Base-by-base conservation (phyloP, 1,140 invertebrate genomes). In the Scylla paramamosain region DNA sequence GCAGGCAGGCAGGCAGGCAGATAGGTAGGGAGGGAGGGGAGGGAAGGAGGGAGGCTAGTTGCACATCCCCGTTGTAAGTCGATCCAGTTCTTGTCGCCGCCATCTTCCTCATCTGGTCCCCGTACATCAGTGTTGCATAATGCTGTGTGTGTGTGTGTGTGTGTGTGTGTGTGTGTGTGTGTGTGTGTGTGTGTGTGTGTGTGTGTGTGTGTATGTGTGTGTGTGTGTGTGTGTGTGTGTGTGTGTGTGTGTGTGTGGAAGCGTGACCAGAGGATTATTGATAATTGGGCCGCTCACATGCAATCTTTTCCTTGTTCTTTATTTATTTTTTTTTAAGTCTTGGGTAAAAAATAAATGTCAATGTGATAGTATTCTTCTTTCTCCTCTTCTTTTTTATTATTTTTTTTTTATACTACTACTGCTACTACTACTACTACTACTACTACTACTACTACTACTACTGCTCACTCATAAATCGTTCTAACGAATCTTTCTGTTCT, bases 261-360 rank as follows among this genome's bases (percentile, higher is more conserved):
- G 67, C 67, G 20, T 77, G 67, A 77, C 67, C 25, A 0, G 20
- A 7, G n/a, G 67, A 77, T 77, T 77, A 77, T 77, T 77, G 20
- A 77, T 77, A n/a, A 77, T 77, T 77, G 67, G 67, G 25, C 67
- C n/a, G n/a, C 67, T 77, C n/a, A 77, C n/a, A 59, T 59, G 52
- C 52, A 39, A 39, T 59, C n/a, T n/a, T 7, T 77, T n/a, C 8
- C 12, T 77, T 77, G 67, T 77, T 77, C 8, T 25, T 77, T 25
- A 77, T n/a, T n/a, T 77, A 77, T n/a, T 77, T 77, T n/a, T 77
- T 77, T 77, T 20, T n/a, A n/a, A 77, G 1, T 77, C 12, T 2
- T n/a, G 20, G 52, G n/a, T 67, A 25, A n/a, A 77, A 77, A 77
- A 77, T 25, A 7, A 7, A 7, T 77, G 8, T 77, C 20, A 25